These are phyloP conservation scores for Aviceda subcristata DNA, from an alignment of 2,113 vertebrate species.

Conservation along the genomic window DNA sequence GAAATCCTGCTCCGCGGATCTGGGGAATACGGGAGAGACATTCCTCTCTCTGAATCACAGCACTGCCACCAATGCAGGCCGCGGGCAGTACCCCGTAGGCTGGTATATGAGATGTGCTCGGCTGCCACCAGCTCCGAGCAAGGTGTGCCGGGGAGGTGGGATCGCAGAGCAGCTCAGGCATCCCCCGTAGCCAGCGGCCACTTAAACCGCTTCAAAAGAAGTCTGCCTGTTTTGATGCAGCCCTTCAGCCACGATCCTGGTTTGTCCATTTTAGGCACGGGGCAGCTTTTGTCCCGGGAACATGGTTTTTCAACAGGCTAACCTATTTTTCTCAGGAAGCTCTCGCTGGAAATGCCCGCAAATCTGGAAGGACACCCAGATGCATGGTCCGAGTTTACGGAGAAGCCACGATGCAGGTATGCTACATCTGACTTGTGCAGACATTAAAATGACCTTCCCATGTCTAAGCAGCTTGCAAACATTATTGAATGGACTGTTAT, in stretches of 20 bases:
- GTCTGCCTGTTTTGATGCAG: neutral
- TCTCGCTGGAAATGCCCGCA: neutral
- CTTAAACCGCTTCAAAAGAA: neutral
- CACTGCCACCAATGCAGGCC: too few species aligned
- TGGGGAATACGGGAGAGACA: neutral
- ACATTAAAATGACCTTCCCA: neutral
- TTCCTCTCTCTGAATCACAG: neutral
- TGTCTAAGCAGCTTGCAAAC: neutral
- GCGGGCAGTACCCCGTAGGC: neutral
- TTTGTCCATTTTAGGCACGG: neutral
- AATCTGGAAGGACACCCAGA: neutral
- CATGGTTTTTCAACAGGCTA: neutral
- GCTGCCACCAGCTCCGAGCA: neutral
- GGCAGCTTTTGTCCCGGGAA: neutral
- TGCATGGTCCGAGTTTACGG: fast-evolving
- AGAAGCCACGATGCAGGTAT: neutral
- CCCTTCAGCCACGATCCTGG: neutral
- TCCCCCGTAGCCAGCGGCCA: neutral
- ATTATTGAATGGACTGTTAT: neutral
- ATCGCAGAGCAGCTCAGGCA: neutral
- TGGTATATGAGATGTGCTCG: neutral
- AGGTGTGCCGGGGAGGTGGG: neutral
- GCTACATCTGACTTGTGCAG: neutral
- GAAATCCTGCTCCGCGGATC: neutral
- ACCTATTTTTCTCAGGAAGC: neutral